Conservation (phyloP, 2,888 invertebrate genomes). For the Therioaphis trifolii region DNA sequence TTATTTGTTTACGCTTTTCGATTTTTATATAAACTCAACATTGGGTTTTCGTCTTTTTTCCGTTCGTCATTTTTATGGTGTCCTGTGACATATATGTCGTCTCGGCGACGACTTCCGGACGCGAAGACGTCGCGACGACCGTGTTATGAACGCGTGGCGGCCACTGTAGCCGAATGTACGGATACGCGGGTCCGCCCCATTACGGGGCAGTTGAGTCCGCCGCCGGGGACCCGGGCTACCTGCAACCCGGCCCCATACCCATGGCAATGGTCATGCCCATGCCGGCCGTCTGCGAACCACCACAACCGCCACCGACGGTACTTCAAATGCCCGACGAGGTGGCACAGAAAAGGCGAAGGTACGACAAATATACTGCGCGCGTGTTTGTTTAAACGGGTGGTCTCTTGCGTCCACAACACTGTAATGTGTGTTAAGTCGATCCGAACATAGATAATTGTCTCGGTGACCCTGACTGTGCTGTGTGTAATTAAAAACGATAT, state of each 20-base stretch:
- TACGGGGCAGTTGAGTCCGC: conserved; percentile 49
- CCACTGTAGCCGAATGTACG: conserved; percentile 53
- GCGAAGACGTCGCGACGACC: conserved; percentile 8
- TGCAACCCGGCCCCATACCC: conserved; percentile 42
- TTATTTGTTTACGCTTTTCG: neutral
- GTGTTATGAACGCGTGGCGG: conserved; percentile 23
- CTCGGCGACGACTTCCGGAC: conserved; percentile 54
- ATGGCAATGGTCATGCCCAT: conserved; percentile 62
- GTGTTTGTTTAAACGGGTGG: no score
- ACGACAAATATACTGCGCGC: neutral
- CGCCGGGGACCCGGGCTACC: conserved; percentile 48
- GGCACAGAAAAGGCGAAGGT: conserved; percentile 50
- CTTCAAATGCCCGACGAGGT: conserved; percentile 50
- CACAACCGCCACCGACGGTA: neutral
- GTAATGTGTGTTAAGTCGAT: neutral
- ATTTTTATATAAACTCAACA: no score
- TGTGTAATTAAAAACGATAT: neutral
- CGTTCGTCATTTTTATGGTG: conserved; percentile 45
- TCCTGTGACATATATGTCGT: conserved; percentile 58
- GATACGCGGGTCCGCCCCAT: conserved; percentile 59
- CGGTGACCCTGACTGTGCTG: neutral
- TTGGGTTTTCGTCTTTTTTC: neutral
- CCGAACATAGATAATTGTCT: neutral
- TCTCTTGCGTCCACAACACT: no score
- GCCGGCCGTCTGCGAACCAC: conserved; percentile 55